phyloP scores from a whole-genome alignment of 1,140 invertebrate species.

The Drosophila serrata region DNA sequence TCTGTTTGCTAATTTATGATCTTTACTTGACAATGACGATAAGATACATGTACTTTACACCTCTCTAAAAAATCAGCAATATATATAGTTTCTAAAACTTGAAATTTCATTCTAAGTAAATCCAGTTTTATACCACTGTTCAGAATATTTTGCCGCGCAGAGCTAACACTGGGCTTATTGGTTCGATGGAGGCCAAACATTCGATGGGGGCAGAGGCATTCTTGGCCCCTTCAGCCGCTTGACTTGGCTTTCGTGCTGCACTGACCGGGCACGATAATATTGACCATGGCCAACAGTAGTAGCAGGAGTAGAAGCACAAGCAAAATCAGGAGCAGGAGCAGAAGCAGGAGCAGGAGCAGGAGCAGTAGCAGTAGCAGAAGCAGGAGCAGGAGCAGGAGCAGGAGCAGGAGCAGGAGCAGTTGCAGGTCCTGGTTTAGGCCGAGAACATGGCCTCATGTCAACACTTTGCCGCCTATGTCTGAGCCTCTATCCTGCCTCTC shows the following conservation, averaged over 20 bases:
- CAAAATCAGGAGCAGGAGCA: neutral
- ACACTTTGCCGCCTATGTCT: slow-evolving; percentile 62
- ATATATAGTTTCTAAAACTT: neutral
- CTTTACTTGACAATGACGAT: neutral
- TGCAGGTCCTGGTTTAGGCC: slow-evolving; percentile 34
- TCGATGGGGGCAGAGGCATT: slow-evolving; percentile 16
- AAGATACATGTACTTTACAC: neutral
- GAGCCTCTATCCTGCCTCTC: neutral
- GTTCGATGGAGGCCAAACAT: slow-evolving; percentile 2
- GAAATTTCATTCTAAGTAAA: neutral
- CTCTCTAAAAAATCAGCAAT: neutral
- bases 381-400: neutral
- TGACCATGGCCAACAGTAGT: slow-evolving; percentile 48
- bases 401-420: neutral
- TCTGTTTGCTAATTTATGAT: neutral
- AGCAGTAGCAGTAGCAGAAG: slow-evolving; percentile 6
- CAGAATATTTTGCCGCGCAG: slow-evolving; percentile 11
- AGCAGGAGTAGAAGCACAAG: too few relatives aligned
- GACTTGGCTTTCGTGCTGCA: slow-evolving; percentile 66
- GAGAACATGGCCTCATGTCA: slow-evolving; percentile 73
- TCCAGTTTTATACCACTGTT: slow-evolving; percentile 9
- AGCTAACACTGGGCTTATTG: slow-evolving; percentile 30
- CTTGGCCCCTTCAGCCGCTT: slow-evolving; percentile 43
- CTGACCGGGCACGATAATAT: slow-evolving; percentile 58
- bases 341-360: neutral